Conservation (phyloP, 2,888 invertebrate genomes). For the Drosophila putrida region DNA sequence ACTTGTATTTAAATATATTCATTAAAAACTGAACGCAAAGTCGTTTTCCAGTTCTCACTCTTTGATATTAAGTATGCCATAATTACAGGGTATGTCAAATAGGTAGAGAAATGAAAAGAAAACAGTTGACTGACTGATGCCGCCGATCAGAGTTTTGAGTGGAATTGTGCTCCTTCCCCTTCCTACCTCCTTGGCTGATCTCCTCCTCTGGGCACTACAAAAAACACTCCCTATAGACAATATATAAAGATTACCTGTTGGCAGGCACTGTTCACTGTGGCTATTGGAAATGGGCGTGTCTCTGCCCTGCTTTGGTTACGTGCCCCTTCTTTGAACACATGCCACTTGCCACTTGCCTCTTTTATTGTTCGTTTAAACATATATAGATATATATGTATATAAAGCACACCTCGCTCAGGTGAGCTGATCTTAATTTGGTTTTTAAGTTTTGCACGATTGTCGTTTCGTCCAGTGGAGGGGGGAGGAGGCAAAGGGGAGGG, state of each 20-base stretch:
- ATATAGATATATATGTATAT: no score
- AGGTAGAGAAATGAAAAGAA: slow-evolving; percentile 12
- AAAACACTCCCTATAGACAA: slow-evolving; percentile 46
- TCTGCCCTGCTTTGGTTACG: slow-evolving; percentile 46
- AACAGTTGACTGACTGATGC: slow-evolving; percentile 41
- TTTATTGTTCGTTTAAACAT: slow-evolving; percentile 17
- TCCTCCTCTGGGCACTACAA: neutral
- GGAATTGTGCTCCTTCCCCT: neutral
- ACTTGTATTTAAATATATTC: no score
- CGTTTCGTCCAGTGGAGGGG: slow-evolving; percentile 7
- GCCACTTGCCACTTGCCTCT: slow-evolving; percentile 34
- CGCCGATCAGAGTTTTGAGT: slow-evolving; percentile 32
- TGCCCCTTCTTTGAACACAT: slow-evolving; percentile 42
- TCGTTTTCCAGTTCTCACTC: neutral
- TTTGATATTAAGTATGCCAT: neutral
- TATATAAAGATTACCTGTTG: slow-evolving; percentile 58
- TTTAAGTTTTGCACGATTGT: slow-evolving; percentile 53
- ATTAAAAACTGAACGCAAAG: neutral
- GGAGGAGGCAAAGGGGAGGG: neutral
- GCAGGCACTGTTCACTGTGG: slow-evolving; percentile 51
- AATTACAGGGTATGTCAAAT: slow-evolving; percentile 12
- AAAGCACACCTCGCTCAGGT: slow-evolving; percentile 10
- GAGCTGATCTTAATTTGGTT: slow-evolving; percentile 46
- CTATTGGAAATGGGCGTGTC: slow-evolving; percentile 54
- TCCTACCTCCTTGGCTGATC: neutral